phyloP scores from a whole-genome alignment of 2,797 vertebrate genomes.

The Pipistrellus pipistrellus region DNA sequence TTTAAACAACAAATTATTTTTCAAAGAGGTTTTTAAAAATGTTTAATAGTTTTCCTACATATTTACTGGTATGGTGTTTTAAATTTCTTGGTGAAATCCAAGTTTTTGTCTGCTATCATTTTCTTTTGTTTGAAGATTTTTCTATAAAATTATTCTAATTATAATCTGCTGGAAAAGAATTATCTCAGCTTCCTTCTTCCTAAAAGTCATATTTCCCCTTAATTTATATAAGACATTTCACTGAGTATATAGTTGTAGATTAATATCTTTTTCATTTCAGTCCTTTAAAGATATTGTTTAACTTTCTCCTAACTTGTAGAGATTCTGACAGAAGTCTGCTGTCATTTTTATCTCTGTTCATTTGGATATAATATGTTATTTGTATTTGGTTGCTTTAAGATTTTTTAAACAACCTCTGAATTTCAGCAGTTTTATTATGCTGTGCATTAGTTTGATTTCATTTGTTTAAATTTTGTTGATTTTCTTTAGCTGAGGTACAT shows the following conservation, averaged over 20 bases:
- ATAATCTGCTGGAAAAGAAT: not conserved
- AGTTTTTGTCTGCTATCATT: not conserved
- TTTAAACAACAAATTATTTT: not conserved
- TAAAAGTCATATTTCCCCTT: not conserved
- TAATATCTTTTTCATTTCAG: not conserved
- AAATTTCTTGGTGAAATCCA: slow-evolving; percentile 6
- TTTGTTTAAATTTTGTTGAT: not conserved
- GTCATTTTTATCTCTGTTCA: not conserved
- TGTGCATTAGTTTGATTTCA: not conserved
- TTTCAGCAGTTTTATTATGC: not conserved
- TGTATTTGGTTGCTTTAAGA: not conserved
- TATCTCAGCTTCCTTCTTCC: not conserved
- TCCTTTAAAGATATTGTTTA: not conserved
- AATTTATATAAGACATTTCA: not conserved
- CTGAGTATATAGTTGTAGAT: not conserved
- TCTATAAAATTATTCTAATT: not conserved
- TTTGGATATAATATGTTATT: not conserved
- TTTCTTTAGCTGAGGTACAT: not conserved
- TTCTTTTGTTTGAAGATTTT: not conserved
- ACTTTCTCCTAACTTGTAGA: not conserved
- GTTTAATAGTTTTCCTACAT: not conserved
- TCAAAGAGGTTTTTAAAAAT: not conserved
- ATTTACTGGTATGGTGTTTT: not conserved
- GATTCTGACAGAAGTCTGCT: not conserved
- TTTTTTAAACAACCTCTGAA: not conserved